These are phyloP conservation scores for Ephydatia muelleri DNA, from an alignment of 37 sponge, comb jelly and placozoan genomes.

Conservation along the genomic window DNA sequence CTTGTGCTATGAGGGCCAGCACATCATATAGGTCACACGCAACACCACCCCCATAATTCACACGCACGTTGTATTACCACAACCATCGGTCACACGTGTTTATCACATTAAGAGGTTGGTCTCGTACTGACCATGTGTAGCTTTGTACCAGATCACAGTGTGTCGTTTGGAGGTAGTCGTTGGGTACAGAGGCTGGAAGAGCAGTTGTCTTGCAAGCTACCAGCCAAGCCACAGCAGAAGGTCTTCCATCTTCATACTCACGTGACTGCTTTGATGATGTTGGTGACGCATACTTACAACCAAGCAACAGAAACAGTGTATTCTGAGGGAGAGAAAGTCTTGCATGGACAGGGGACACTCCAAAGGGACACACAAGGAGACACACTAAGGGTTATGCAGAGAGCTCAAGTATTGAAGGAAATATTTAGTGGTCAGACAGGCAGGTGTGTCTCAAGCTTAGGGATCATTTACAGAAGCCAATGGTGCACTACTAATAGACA, in stretches of 20 bases:
- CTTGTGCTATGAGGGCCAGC: not conserved
- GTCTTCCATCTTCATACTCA: too few species aligned
- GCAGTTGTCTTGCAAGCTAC: not conserved
- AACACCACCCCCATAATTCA: not conserved
- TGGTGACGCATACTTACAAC: not conserved
- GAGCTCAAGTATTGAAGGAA: not conserved
- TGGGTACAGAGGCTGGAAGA: not conserved
- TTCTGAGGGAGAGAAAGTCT: not conserved
- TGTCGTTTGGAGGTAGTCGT: not conserved
- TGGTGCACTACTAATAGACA: not conserved
- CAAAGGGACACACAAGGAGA: not conserved
- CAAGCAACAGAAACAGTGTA: not conserved
- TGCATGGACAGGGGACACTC: too few species aligned
- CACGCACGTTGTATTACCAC: not conserved
- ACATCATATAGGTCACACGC: not conserved
- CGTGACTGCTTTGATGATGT: not conserved
- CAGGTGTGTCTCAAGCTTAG: not conserved
- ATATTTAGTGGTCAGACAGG: not conserved
- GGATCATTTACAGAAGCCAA: not conserved
- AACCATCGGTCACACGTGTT: too few species aligned
- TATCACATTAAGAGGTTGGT: too few species aligned
- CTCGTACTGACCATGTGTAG: not conserved
- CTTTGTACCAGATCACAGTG: not conserved
- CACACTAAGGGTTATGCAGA: not conserved
- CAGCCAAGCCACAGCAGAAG: not conserved